Evolutionary conservation across 2,113 vertebrate genomes (phyloP).

Genomic region (Arvicanthis niloticus): DNA sequence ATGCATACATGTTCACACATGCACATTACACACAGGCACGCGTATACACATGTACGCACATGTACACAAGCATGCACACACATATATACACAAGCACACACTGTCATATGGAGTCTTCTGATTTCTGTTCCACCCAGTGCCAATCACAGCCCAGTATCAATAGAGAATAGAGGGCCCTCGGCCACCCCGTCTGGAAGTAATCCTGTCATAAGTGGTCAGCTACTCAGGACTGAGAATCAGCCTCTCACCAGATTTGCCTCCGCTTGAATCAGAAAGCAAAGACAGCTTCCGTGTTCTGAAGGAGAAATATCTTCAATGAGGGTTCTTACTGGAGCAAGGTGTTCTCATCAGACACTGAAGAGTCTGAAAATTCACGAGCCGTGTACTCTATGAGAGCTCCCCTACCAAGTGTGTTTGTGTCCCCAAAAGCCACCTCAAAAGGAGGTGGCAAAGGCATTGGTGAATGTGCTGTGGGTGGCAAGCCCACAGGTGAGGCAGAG

Average conservation of each 20-base stretch:
- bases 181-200: neutral
- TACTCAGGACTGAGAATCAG: neutral
- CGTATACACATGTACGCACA: fast-evolving
- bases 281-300: neutral
- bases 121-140: neutral
- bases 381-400: neutral
- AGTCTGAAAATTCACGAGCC: neutral
- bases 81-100: neutral
- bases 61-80: neutral
- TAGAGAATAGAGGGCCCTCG: neutral
- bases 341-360: neutral
- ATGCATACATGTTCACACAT: too few species aligned
- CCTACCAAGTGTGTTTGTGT: neutral
- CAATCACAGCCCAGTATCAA: fast-evolving
- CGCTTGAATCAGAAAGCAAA: neutral
- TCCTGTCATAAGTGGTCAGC: neutral
- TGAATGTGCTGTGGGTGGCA: neutral
- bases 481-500: neutral
- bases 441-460: neutral
- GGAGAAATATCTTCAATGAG: neutral
- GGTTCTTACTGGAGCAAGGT: neutral
- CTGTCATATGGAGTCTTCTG: neutral
- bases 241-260: neutral
- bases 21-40: too few species aligned
- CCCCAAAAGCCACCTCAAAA: neutral